These are phyloP conservation scores for Xestoiulus laeticollis DNA, from an alignment of 2,888 invertebrate genomes.

Conservation along the genomic window DNA sequence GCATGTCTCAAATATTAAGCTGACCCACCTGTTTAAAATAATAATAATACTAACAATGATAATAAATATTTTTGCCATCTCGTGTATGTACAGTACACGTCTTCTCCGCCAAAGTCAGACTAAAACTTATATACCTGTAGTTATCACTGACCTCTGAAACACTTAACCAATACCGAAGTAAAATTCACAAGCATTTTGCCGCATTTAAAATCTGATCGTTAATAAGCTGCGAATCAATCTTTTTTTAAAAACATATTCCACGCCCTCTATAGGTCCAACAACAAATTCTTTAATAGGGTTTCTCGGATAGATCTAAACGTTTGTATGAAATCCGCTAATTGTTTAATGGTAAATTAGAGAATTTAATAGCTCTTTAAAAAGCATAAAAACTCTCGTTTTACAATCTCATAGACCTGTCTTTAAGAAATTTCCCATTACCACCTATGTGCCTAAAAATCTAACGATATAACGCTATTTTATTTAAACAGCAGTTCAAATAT, in stretches of 20 bases:
- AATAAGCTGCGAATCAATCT: not conserved
- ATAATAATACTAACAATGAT: conserved; percentile 26
- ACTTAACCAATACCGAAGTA: not conserved
- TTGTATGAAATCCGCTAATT: conserved; percentile 4
- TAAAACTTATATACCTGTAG: no score
- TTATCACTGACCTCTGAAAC: not conserved
- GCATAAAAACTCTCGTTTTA: not conserved
- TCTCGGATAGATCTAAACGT: not conserved
- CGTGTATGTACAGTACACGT: not conserved
- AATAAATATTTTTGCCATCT: not conserved
- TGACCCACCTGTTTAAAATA: not conserved
- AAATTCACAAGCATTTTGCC: not conserved
- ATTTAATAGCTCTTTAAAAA: conserved; percentile 6
- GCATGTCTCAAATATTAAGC: not conserved
- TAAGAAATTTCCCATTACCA: conserved; percentile 26
- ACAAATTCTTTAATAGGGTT: not conserved
- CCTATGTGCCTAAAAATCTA: not conserved
- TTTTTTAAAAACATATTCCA: not conserved
- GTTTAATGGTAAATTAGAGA: not conserved
- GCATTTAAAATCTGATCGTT: not conserved
- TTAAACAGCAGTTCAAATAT: not conserved
- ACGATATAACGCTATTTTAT: not conserved
- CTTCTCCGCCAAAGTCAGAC: not conserved
- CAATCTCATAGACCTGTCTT: not conserved
- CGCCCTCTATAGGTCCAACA: not conserved